A percentile compares a stretch with the other conserved stretches of the same genome.
phyloP scores from a whole-genome alignment of 2,113 vertebrate genomes.

The Sorex araneus region DNA sequence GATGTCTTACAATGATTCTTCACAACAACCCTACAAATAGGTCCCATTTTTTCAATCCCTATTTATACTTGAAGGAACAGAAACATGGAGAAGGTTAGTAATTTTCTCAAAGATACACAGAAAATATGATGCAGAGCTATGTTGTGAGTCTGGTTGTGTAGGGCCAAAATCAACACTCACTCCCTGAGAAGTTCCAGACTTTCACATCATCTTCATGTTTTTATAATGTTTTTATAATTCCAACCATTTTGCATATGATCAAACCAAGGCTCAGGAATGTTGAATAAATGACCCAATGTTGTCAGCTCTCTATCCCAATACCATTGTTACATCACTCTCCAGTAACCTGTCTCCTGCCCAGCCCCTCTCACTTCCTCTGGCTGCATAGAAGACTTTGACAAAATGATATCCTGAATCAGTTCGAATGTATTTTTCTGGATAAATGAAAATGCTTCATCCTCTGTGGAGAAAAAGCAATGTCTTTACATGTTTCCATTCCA shows the following conservation, averaged over 20 bases:
- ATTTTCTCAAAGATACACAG: not conserved
- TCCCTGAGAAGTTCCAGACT: fast-evolving
- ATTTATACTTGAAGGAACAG: not conserved
- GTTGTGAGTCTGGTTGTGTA: not conserved
- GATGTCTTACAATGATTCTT: not conserved
- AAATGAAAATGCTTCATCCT: constrained; percentile 28
- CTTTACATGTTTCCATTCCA: not conserved
- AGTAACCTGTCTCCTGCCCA: not conserved
- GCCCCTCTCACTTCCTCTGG: not conserved
- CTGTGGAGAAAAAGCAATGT: not conserved
- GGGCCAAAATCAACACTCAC: not conserved
- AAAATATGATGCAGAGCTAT: not conserved
- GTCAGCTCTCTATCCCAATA: too few species aligned
- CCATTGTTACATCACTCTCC: not conserved
- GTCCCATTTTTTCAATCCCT: not conserved
- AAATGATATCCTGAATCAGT: not conserved
- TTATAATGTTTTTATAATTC: not conserved
- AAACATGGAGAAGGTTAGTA: not conserved
- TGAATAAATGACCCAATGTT: fast-evolving
- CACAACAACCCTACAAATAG: not conserved
- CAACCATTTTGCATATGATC: not conserved
- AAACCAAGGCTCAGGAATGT: not conserved
- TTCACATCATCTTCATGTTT: not conserved
- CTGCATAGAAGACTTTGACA: not conserved
- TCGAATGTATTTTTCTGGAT: not conserved